Conservation (phyloP, 2,888 invertebrate species). For the Caenorhabditis auriculariae region DNA sequence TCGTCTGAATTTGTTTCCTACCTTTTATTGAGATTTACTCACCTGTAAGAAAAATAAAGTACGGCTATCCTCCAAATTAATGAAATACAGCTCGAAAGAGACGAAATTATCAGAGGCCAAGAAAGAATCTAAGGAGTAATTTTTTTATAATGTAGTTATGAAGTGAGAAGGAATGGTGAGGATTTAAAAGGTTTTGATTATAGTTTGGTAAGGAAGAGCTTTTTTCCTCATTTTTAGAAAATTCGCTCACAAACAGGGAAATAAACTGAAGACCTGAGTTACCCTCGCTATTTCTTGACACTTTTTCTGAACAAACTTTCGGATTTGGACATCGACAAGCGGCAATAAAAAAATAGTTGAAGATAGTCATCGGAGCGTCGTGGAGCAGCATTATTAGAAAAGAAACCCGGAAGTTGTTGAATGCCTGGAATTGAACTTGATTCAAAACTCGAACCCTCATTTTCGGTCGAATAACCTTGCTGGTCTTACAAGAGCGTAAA, state of each 20-base stretch:
- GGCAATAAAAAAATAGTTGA: conserved; percentile 61
- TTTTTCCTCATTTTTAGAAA: too few species aligned
- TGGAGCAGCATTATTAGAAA: conserved; percentile 61
- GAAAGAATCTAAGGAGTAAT: conserved; percentile 45
- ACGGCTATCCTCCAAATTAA: conserved; percentile 59
- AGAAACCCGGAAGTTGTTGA: conserved; percentile 63
- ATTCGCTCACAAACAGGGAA: too few species aligned
- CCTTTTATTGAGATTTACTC: not conserved
- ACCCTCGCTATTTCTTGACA: not conserved
- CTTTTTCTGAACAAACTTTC: conserved; percentile 45
- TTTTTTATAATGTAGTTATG: conserved; percentile 2
- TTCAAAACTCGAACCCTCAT: not conserved
- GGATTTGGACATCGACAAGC: conserved; percentile 59
- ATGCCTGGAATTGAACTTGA: conserved; percentile 39
- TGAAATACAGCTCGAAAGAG: conserved; percentile 42
- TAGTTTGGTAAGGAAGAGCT: not conserved
- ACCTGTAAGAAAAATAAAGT: conserved; percentile 59
- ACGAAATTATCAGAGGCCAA: conserved; percentile 59
- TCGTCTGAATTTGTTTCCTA: conserved; percentile 24
- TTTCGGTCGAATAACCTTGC: too few species aligned
- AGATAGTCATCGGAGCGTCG: conserved; percentile 60
- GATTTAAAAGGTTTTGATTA: too few species aligned
- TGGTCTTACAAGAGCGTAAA: too few species aligned
- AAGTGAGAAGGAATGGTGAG: too few species aligned
- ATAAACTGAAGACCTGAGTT: conserved; percentile 1